Base-by-base conservation (phyloP, 1,140 invertebrate genomes). In the Drosophila prosaltans region DNA sequence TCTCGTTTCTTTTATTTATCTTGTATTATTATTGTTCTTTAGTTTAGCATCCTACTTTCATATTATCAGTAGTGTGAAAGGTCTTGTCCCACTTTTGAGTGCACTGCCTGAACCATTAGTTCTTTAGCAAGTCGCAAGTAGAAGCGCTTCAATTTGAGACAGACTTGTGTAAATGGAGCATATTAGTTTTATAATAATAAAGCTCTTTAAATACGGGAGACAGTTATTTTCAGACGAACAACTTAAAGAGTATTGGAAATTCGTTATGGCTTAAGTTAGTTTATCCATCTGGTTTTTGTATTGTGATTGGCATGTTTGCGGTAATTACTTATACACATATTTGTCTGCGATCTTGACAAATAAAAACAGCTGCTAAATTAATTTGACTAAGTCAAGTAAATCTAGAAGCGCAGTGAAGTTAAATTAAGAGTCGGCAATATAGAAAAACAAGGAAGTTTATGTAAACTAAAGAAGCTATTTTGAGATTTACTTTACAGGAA, bases 251-350 rank as follows among this genome's bases (percentile, higher is more conserved):
- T 24, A 21, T 48, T 7, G 2, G 24, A 9, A 48, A 16, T 48
- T 48, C 45, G 5, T 24, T 48, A 21, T 2, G 7, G 45, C 7
- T 24, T 0, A 48, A 48, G 11, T 21, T 8, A 24, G 11, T 48
- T 48, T 21, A 24, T 48, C 45, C 45, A 41, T 68, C 41, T 63
- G 26, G 74, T 76, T 73, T 76, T 73, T 67, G 72, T 67, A 67
- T 78, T 64, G 11, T 67, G 69, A 78, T 78, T 78, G 45, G 48
- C 74, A 78, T 60, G 58, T 40, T 72, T 62, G 39, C 40, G 76
- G 30, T 51, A 86, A 86, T 83, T 82, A 48, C 32, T 68, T 60
- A 63, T 43, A 48, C 16, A 48, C 16, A 59, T 59, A 59, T 59
- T 59, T 39, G 36, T 39, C 32, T 39, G 8, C 32, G 32, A 39